Conservation (phyloP, 2,113 vertebrate species). For the Abramis brama region DNA sequence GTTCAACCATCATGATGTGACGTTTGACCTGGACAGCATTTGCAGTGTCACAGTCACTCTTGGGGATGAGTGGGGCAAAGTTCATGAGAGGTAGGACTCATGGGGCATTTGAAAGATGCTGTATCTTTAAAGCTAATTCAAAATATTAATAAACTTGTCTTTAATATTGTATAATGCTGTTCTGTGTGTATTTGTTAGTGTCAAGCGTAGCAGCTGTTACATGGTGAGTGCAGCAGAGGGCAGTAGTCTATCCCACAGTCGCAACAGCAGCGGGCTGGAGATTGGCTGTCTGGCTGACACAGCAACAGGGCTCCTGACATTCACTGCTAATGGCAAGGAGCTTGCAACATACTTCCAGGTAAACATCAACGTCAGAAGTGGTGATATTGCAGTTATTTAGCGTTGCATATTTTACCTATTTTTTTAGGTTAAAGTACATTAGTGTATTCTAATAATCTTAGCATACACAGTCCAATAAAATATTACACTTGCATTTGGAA, state of each 20-base stretch:
- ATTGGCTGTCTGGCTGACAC: conserved; percentile 92
- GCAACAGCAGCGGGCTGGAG: conserved; percentile 86
- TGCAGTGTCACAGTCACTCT: conserved; percentile 91
- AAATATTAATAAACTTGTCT: not conserved
- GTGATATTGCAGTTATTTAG: not conserved
- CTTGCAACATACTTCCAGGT: conserved; percentile 90
- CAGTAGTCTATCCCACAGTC: conserved; percentile 86
- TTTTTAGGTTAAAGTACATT: not conserved
- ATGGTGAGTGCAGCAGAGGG: conserved; percentile 95
- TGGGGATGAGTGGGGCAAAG: conserved; percentile 94
- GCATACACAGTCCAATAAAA: not conserved
- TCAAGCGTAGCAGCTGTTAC: conserved; percentile 92
- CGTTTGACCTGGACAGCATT: conserved; percentile 85
- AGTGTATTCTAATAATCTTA: not conserved
- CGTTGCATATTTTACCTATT: not conserved
- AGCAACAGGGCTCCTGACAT: conserved; percentile 87
- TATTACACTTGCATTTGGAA: not conserved
- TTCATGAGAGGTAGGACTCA: conserved; percentile 89
- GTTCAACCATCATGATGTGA: conserved; percentile 83
- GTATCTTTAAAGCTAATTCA: not conserved
- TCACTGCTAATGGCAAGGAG: conserved; percentile 91
- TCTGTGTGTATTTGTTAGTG: conserved; percentile 68
- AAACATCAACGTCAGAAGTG: not conserved
- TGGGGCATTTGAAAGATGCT: not conserved
- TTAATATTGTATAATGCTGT: no score